Base-by-base conservation (phyloP, 35 echinoderm and acorn worm genomes). In the Heliocidaris tuberculata region DNA sequence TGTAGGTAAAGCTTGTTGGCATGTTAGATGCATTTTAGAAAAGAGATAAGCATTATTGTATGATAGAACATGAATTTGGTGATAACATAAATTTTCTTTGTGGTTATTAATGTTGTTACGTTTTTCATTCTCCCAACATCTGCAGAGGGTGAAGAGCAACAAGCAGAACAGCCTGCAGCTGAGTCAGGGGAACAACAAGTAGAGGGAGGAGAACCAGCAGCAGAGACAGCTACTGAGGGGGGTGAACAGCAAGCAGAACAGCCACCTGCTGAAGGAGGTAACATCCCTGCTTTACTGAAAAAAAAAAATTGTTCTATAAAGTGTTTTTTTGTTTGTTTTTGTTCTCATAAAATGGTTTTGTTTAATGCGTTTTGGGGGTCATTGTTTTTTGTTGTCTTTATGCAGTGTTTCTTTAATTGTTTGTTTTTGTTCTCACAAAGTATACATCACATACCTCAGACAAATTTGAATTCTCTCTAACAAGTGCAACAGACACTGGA, bases 221-320 rank as follows among this genome's bases (percentile, higher is more conserved):
- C 59, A 94, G 29, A 85, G n/a, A 4, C 24, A 54, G 47, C 94
- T 48, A 27, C 94, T 29, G 94, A 95, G 50, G 94, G 94, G 47
- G 86, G 31, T 65, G 48, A 71, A 29, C 61, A 93, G 31, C 85
- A 86, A 32, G 13, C 85, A 86, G 85, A 86, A 86, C 85, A 86
- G 85, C 85, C 27, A 86, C n/a, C 85, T 30, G 85, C 85, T 30
- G 85, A 86, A 86, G 85, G 92, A 52, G 92, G 92, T 93, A 52
- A 52, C 17, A 29, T 17, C 86, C 15, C 31, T 88, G 31, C 47
- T 88, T 27, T 27, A 32, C 17, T n/a, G 86, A 32, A 88, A 5
- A 90, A 17, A 5, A 15, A 29, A 6, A 27, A 12, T 52, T 52
- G 17, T 13, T 90, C 24, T 6, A 47, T 35, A 9, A 47, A 90